Percentiles rank a stretch among this genome's conserved stretches.
Evolutionary conservation across 2,113 vertebrate species (phyloP).

Genomic region (Paradisaea rubra): DNA sequence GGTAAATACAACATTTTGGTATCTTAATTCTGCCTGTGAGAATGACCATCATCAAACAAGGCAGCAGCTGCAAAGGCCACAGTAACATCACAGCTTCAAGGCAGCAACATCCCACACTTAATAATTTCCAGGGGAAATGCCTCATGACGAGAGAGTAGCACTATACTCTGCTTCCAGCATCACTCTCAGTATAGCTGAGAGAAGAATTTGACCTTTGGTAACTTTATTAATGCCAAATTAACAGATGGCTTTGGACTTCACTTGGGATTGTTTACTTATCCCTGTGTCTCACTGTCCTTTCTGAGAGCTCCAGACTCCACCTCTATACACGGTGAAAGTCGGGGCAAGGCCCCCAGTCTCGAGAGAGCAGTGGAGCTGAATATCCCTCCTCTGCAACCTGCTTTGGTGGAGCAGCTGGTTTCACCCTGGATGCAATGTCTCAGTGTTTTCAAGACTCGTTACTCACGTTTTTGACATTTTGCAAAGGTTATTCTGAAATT

Average conservation of each 20-base stretch:
- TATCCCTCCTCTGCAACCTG: not conserved
- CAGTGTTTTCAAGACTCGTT: not conserved
- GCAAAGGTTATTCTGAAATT: constrained; percentile 39
- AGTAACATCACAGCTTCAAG: not conserved
- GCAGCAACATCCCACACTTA: not conserved
- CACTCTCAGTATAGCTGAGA: not conserved
- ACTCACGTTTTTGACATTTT: constrained; percentile 35
- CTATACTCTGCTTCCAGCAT: not conserved
- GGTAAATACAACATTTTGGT: not conserved
- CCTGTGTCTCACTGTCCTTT: not conserved
- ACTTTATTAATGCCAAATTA: constrained; percentile 29
- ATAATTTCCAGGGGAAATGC: not conserved
- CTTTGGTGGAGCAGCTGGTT: not conserved
- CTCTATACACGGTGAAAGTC: not conserved
- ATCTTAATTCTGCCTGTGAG: not conserved
- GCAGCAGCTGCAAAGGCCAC: not conserved
- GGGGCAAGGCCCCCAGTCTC: not conserved
- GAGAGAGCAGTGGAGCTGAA: not conserved
- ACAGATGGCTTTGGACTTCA: not conserved
- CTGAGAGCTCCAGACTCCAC: not conserved
- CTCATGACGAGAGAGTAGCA: not conserved
- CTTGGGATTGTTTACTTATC: not conserved
- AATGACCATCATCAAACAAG: not conserved
- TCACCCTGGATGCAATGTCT: not conserved
- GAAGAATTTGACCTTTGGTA: constrained; percentile 7